These are phyloP conservation scores for Eupleurogrammus muticus DNA, from an alignment of 2,797 vertebrate genomes.

Conservation along the genomic window DNA sequence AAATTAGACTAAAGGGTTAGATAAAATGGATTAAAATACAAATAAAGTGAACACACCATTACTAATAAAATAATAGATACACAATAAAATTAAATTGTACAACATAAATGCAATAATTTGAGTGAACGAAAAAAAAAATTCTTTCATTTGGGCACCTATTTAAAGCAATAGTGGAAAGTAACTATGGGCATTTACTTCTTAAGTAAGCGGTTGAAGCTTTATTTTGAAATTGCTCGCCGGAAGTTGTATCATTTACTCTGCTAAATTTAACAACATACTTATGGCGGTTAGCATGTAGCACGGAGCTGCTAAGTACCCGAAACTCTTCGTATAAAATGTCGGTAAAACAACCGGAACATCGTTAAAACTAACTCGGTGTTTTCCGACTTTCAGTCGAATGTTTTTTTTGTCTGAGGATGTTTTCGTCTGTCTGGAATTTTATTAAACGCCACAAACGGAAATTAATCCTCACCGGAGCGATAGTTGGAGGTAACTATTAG, in stretches of 20 bases:
- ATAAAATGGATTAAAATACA: too few species aligned
- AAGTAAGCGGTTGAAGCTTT: conserved; percentile 22
- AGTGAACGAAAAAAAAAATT: too few species aligned
- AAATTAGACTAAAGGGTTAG: too few species aligned
- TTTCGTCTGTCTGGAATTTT: conserved; percentile 91
- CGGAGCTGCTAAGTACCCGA: not conserved
- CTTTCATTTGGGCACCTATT: too few species aligned
- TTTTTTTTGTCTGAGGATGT: conserved; percentile 77
- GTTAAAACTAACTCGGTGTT: not conserved
- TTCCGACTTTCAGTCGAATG: not conserved
- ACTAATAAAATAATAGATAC: too few species aligned
- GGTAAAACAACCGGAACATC: conserved; percentile 1
- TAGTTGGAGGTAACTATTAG: conserved; percentile 87
- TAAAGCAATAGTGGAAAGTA: too few species aligned
- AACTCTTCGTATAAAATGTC: conserved; percentile 44
- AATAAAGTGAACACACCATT: too few species aligned
- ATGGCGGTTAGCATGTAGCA: conserved; percentile 52
- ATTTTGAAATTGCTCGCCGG: conserved; percentile 23
- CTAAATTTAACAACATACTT: accelerated
- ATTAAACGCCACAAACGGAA: conserved; percentile 95
- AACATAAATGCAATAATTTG: too few species aligned
- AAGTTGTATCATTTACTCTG: accelerated
- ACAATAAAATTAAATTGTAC: too few species aligned
- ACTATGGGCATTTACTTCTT: too few species aligned
- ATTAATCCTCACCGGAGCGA: conserved; percentile 89